These are phyloP conservation scores for Nephila pilipes DNA, from an alignment of 1,140 invertebrate species.

Conservation along the genomic window DNA sequence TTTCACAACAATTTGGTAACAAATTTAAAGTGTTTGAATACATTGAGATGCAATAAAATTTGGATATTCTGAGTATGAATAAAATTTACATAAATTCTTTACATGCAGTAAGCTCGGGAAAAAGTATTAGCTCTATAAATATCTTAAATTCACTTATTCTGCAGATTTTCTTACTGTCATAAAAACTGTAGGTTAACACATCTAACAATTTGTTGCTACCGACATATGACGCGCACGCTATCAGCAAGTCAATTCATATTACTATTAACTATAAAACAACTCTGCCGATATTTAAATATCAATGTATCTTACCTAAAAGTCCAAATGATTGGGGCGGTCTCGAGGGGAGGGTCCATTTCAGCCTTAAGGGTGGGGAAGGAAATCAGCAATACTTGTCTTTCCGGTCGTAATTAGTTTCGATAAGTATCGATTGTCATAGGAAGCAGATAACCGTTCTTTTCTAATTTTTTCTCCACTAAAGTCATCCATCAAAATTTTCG, in stretches of 20 bases:
- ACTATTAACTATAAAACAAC: background rate
- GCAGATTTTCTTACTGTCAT: background rate
- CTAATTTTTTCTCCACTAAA: background rate
- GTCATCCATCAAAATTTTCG: conserved; percentile 50
- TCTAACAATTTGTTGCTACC: background rate
- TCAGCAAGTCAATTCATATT: background rate
- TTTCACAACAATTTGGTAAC: no score
- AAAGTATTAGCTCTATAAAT: background rate
- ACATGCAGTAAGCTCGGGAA: no score
- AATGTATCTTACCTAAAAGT: background rate
- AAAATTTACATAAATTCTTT: no score
- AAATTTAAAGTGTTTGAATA: no score
- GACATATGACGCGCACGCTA: background rate
- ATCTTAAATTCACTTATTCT: background rate
- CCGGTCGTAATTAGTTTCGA: conserved; percentile 45
- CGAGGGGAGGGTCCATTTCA: background rate
- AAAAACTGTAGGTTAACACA: no score
- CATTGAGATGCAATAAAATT: no score
- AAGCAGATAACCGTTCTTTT: background rate
- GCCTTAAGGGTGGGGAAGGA: background rate
- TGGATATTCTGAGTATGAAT: no score
- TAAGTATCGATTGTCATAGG: conserved; percentile 47
- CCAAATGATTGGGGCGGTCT: background rate
- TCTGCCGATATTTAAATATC: background rate
- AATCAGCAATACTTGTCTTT: conserved; percentile 40